Evolutionary conservation across 2,113 vertebrate species (phyloP).

Genomic region (Crypturellus undulatus): DNA sequence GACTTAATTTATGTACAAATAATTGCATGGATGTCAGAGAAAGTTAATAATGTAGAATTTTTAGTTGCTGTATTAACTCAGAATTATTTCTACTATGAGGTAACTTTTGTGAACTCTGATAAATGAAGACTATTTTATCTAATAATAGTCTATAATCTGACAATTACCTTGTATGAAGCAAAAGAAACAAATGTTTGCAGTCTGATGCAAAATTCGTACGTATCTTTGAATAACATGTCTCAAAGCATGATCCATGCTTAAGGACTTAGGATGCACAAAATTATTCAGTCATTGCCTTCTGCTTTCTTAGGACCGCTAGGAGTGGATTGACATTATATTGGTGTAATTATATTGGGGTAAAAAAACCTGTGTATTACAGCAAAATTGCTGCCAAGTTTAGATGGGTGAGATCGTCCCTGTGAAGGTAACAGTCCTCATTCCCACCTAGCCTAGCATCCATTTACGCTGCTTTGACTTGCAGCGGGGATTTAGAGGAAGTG

Average conservation of each 20-base stretch:
- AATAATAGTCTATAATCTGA: not conserved
- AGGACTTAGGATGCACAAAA: not conserved
- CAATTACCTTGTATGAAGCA: not conserved
- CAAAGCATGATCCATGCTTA: not conserved
- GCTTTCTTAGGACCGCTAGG: not conserved
- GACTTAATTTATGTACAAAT: not conserved
- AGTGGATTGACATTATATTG: not conserved
- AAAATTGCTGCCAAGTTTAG: not conserved
- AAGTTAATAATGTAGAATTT: not conserved
- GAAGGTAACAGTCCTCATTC: not conserved
- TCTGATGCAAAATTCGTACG: not conserved
- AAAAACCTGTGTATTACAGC: not conserved
- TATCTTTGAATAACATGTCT: not conserved
- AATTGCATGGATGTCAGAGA: not conserved
- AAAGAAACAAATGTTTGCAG: not conserved
- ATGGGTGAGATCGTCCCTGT: not conserved
- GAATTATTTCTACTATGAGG: not conserved
- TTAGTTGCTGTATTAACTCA: not conserved
- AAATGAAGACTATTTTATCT: not conserved
- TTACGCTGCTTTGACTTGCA: slow-evolving; percentile 15
- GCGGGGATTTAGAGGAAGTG: not conserved
- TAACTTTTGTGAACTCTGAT: not conserved
- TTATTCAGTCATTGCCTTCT: not conserved
- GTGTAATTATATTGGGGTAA: not conserved
- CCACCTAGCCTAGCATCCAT: not conserved